Base-by-base conservation (phyloP, 2,797 vertebrate genomes). In the Crocodylus rhombifer region DNA sequence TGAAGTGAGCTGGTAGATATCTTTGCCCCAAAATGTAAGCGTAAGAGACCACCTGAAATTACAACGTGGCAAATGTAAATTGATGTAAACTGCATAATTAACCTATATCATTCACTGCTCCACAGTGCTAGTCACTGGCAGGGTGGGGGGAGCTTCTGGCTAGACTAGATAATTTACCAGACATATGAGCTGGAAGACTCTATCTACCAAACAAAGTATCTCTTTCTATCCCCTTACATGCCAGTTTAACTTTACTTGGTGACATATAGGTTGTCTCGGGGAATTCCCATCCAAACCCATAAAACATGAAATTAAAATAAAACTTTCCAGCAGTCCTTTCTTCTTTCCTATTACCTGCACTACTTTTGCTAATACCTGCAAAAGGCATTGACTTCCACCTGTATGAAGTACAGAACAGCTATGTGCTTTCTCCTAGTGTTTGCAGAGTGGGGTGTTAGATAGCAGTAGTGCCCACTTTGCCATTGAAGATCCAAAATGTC, bases 31-130 rank as follows among this genome's bases (percentile, higher is more conserved):
- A 81, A 75, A 82, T 82, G 94, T 76, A 61, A 28, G 77, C 42
- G 82, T 56, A 87, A 71, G 74, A 92, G 80, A 56, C 75, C 60
- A 17, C 77, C 94, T 85, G 71, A 80, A 88, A 82, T 92, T 71
- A 65, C 42, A 62, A 58, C 78, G 77, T 91, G 80, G 82, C 86
- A 90, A 77, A 61, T 92, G 80, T 7, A 75, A 91, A 96, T 85
- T 90, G 81, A 12, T 87, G 82, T 36, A 28, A 14, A 67, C 94
- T 69, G 64, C 1, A 0, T 93, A 88, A 88, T 93, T 96, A 95
- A 95, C 93, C 79, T 91, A 55, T 78, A 42, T 69, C 73, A 23
- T 73, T 79, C 75, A 14, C 73, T 88, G 36, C 82, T 80, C 81
- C 71, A 71, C 60, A 90, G 61, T 77, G 13, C 61, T 75, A 60